phyloP scores from a whole-genome alignment of 1,140 invertebrate species.

The Drosophila baimaii region DNA sequence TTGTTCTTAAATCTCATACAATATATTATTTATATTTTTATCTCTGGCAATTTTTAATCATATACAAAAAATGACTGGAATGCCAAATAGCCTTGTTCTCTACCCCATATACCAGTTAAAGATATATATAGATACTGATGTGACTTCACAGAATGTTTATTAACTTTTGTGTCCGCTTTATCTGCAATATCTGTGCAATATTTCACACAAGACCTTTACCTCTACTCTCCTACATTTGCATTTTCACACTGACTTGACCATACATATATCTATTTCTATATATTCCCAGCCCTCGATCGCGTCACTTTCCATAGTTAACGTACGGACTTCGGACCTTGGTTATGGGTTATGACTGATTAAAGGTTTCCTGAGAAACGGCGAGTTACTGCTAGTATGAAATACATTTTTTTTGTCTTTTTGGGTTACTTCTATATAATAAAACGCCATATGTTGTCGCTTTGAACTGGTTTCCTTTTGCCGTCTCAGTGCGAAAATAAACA shows the following conservation, averaged over 20 bases:
- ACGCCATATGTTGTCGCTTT: conserved; percentile 60
- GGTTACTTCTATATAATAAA: conserved; percentile 37
- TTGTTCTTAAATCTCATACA: too few species aligned
- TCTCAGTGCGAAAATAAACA: conserved; percentile 67
- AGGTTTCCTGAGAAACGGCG: conserved; percentile 2
- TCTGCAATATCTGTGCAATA: conserved; percentile 8
- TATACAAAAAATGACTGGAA: too few species aligned
- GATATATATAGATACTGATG: conserved; percentile 7
- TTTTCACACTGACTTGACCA: neutral
- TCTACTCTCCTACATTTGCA: neutral
- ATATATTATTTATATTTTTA: neutral
- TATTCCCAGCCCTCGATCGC: conserved; percentile 6
- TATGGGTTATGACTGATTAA: conserved; percentile 30
- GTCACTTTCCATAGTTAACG: conserved; percentile 50
- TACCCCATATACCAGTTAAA: neutral
- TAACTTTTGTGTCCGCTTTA: neutral
- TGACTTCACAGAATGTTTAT: neutral
- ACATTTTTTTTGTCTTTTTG: conserved; percentile 10
- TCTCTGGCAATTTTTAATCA: neutral
- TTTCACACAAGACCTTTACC: conserved; percentile 10
- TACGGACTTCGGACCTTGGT: conserved; percentile 38
- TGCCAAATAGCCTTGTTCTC: neutral
- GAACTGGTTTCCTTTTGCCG: conserved; percentile 65
- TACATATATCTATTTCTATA: conserved; percentile 14
- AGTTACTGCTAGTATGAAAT: neutral